These are phyloP conservation scores for Gasterosteus nipponicus DNA, from an alignment of 2,113 vertebrate species.

Conservation along the genomic window DNA sequence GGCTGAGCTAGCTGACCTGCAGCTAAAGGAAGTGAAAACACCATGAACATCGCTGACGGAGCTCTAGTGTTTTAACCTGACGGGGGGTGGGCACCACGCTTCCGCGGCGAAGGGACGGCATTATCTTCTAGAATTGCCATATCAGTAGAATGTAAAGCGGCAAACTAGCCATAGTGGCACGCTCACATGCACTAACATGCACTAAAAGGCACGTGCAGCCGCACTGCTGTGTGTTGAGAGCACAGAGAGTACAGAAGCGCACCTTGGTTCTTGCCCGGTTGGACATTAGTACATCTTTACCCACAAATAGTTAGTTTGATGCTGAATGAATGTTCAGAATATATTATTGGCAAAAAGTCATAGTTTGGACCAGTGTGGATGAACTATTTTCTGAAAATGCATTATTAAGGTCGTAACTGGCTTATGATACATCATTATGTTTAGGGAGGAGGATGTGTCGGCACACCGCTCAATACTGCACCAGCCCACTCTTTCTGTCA, in stretches of 20 bases:
- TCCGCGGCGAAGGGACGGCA: neutral
- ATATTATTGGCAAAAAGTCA: neutral
- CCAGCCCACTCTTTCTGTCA: constrained; percentile 47
- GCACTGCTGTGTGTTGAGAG: neutral
- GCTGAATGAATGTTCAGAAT: neutral
- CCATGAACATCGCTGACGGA: neutral
- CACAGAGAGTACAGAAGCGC: neutral
- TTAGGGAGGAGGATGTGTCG: constrained; percentile 50
- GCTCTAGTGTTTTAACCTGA: neutral
- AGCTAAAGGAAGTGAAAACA: neutral
- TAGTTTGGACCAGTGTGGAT: no score
- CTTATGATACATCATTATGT: constrained; percentile 40
- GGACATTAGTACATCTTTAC: neutral
- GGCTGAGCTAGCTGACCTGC: neutral
- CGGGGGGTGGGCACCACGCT: neutral
- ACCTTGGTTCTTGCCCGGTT: neutral
- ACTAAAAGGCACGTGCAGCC: neutral
- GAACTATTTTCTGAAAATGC: no score
- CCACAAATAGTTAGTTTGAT: neutral
- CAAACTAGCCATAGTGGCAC: neutral
- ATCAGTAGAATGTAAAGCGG: neutral
- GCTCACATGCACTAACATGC: neutral
- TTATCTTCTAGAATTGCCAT: neutral
- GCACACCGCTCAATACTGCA: constrained; percentile 37
- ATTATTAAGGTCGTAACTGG: neutral